Conservation (phyloP, 1,140 invertebrate species). For the silkworm (Bombyx mori) region ASM3026992v2 NC_085115.1:15397001-15397500, state of each 20-base stretch:
- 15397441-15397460: slow-evolving; percentile 57
- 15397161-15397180: too few species aligned
- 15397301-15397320: slow-evolving; percentile 29
- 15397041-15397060: too few species aligned
- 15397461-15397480: slow-evolving; percentile 42
- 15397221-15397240: too few species aligned
- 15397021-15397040: too few species aligned
- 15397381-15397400: not conserved
- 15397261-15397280: slow-evolving; percentile 17
- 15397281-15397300: slow-evolving; percentile 15
- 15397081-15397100: too few species aligned
- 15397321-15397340: slow-evolving; percentile 33
- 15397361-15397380: slow-evolving; percentile 23
- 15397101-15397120: too few species aligned
- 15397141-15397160: too few species aligned
- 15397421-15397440: slow-evolving; percentile 30
- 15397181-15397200: too few species aligned
- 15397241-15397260: not conserved
- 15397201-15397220: too few species aligned
- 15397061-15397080: too few species aligned
- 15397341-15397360: slow-evolving; percentile 20
- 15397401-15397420: slow-evolving; percentile 12
- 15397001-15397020: too few species aligned
- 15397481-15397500: not conserved
- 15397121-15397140: too few species aligned